Percentiles rank a stretch among this genome's conserved stretches.
phyloP scores from a whole-genome alignment of 2,113 vertebrate genomes.

The Psammodynastes pulverulentus region DNA sequence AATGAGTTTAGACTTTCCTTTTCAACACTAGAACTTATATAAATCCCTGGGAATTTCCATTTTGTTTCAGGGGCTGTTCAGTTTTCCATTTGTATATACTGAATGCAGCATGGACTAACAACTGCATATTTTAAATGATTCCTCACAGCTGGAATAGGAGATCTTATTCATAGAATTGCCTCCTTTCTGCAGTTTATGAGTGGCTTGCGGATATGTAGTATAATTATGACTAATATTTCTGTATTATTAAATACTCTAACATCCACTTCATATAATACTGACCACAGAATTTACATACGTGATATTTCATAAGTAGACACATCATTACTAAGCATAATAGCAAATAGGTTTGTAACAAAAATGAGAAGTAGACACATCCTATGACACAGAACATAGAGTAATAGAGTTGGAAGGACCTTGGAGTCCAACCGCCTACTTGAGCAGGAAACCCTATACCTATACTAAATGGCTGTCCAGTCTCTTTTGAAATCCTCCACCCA shows the following conservation, averaged over 20 bases:
- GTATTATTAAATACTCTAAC: background rate
- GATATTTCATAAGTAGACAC: background rate
- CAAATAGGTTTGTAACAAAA: background rate
- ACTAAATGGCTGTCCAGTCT: background rate
- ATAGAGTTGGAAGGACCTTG: background rate
- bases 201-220: background rate
- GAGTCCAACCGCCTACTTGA: background rate
- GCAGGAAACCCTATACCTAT: background rate
- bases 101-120: background rate
- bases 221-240: background rate
- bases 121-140: background rate
- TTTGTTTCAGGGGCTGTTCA: background rate
- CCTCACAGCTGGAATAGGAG: background rate
- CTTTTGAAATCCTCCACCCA: background rate
- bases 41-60: background rate
- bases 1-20: too few species aligned
- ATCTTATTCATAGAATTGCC: background rate
- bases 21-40: background rate
- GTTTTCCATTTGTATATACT: background rate
- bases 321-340: background rate
- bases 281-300: background rate
- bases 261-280: background rate
- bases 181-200: background rate
- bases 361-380: background rate
- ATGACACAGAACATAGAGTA: background rate